phyloP scores from a whole-genome alignment of 2,113 vertebrate genomes.

The Rhinopithecus roxellana region DNA sequence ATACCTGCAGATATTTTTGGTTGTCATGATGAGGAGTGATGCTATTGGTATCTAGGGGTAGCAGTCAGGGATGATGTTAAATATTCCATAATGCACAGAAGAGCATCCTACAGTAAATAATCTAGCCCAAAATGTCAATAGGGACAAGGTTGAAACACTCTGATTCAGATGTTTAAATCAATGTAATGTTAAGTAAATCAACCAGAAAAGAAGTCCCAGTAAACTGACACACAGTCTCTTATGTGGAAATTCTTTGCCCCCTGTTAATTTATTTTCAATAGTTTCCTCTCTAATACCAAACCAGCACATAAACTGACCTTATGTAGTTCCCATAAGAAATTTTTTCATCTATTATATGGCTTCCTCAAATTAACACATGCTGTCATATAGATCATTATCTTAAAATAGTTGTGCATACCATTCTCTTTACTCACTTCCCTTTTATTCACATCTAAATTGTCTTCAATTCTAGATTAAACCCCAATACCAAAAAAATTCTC shows the following conservation, averaged over 20 bases:
- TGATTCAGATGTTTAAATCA: not conserved
- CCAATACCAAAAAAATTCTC: not conserved
- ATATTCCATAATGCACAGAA: not conserved
- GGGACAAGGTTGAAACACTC: not conserved
- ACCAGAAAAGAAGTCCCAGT: not conserved
- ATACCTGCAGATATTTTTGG: not conserved
- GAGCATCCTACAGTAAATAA: not conserved
- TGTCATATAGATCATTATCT: too few relatives aligned
- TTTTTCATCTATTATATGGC: not conserved
- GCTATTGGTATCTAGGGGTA: not conserved
- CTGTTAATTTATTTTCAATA: not conserved
- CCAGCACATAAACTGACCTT: not conserved
- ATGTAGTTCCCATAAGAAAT: not conserved
- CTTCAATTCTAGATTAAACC: not conserved
- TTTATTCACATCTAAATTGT: not conserved
- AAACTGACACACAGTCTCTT: not conserved
- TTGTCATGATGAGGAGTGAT: not conserved
- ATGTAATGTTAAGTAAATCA: not conserved
- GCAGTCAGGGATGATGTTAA: not conserved
- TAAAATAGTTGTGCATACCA: not conserved
- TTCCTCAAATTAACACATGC: not conserved
- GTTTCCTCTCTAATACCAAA: not conserved
- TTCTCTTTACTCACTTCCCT: not conserved
- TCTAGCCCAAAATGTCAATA: too few relatives aligned
- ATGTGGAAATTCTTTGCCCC: not conserved